Conservation (phyloP, 2,888 invertebrate species). For the Lochmaea capreae region DNA sequence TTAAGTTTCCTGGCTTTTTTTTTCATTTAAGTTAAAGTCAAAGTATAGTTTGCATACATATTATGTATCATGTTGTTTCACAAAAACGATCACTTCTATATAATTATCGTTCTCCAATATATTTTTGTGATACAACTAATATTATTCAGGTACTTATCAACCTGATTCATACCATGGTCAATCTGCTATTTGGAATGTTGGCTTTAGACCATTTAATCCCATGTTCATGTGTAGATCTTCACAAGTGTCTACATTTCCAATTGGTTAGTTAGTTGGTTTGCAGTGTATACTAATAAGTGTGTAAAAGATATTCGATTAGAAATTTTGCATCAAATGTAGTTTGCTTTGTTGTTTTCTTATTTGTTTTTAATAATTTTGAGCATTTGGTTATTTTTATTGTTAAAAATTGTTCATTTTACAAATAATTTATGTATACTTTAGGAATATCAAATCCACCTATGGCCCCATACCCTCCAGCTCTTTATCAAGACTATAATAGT, state of each 20-base stretch:
- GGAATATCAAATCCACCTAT: slow-evolving; percentile 35
- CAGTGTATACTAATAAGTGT: background rate
- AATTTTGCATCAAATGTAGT: no score
- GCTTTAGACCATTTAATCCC: background rate
- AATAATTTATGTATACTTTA: background rate
- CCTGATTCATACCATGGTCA: background rate
- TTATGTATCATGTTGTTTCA: no score
- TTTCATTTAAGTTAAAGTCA: no score
- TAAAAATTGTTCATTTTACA: no score
- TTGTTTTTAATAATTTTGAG: no score
- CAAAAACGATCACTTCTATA: no score
- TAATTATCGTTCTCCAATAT: no score
- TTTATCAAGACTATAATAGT: slow-evolving; percentile 31
- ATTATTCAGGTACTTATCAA: slow-evolving; percentile 6
- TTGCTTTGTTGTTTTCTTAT: no score
- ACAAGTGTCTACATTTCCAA: background rate
- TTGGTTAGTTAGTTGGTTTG: slow-evolving; percentile 12
- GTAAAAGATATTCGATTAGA: background rate
- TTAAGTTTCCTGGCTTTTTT: no score
- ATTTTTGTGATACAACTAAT: background rate
- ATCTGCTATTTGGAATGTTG: background rate
- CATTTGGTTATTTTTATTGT: no score
- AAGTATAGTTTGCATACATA: no score
- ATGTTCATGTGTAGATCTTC: background rate
- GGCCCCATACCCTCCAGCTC: slow-evolving; percentile 38